Evolutionary conservation across 2,113 vertebrate genomes (phyloP).

Genomic region (Alces alces): DNA sequence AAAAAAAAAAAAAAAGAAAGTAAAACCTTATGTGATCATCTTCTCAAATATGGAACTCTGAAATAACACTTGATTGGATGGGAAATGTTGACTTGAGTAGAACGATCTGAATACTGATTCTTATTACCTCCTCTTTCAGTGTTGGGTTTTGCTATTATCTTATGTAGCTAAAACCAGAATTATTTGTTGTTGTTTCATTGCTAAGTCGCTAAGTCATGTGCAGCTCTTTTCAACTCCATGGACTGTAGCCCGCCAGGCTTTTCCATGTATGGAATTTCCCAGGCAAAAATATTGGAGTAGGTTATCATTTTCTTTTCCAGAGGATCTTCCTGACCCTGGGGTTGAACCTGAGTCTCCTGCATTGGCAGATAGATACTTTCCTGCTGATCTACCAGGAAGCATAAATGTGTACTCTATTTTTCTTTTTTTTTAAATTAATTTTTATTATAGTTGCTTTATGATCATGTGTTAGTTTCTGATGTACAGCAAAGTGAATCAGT

Average conservation of each 20-base stretch:
- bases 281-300: not conserved
- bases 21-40: not conserved
- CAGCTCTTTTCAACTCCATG: not conserved
- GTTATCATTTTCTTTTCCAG: not conserved
- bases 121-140: rapidly evolving
- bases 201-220: not conserved
- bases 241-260: not conserved
- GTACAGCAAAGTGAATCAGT: not conserved
- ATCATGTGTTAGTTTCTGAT: not conserved
- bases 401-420: not conserved
- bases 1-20: not conserved
- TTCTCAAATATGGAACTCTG: not conserved
- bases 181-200: not conserved
- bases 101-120: not conserved
- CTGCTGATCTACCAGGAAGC: not conserved
- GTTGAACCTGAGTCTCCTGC: not conserved
- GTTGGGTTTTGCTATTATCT: not conserved
- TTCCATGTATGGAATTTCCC: not conserved
- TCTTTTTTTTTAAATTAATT: not conserved
- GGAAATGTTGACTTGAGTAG: not conserved
- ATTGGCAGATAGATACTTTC: not conserved
- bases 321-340: not conserved
- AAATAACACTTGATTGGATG: not conserved
- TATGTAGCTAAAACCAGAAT: not conserved
- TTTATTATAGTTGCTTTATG: not conserved